Base-by-base conservation (phyloP, 1,140 invertebrate genomes). In the Platorchestia sp. region DNA sequence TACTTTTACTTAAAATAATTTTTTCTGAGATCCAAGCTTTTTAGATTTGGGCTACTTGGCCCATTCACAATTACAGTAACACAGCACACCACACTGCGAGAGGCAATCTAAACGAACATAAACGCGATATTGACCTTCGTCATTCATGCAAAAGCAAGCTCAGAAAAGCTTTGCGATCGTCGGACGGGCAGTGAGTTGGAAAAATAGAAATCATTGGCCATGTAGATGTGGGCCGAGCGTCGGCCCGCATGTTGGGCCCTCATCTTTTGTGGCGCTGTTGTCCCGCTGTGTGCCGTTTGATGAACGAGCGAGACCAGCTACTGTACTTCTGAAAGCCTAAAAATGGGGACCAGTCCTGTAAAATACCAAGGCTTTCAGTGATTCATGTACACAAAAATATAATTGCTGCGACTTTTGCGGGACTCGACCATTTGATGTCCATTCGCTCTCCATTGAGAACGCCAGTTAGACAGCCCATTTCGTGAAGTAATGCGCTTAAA, bases 191-290 rank as follows among this genome's bases (percentile, higher is more conserved):
- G n/a, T 89, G 87, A 89, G 87, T 41, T 27, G 87, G 87, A 89
- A 89, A 89, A 89, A 89, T 89, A 41, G 41, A 89, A 89, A 89
- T 89, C 87, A 89, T 89, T 89, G 87, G 87, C 36, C 87, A 36
- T 42, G 87, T 42, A 42, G 27, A 89, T 89, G 87, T 19, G 87
- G 87, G 87, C 41, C 14, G 87, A 42, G 10, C 41, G 36, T 0
- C 87, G 87, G 87, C 87, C 87, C 87, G 87, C 87, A 89, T 89
- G 43, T 89, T 42, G 3, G 36, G 43, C 87, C 41, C 87, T 41
- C 87, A 41, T 89, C 87, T 89, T 89, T 89, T 89, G 87, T 42
- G 43, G 10, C 16, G 3, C 41, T 27, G 87, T 89, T 41, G n/a
- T 36, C 14, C 87, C 42, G 87, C 42, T 41, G 87, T 44, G 87